These are phyloP conservation scores for Phengaris alcon DNA, from an alignment of 2,888 invertebrate species.

Conservation along the genomic window DNA sequence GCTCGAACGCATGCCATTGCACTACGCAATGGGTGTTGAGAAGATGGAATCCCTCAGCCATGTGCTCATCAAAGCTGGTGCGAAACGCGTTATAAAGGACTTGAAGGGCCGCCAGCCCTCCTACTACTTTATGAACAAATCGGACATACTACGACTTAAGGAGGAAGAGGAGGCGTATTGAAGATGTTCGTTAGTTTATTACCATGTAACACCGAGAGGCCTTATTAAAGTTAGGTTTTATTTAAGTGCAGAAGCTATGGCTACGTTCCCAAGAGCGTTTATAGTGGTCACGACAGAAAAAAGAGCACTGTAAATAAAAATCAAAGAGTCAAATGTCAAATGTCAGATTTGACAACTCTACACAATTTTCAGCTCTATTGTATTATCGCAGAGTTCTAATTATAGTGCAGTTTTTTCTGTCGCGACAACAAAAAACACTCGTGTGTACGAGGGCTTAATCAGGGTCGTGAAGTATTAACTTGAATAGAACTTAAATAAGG, in stretches of 20 bases:
- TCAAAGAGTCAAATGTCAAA: too few species aligned
- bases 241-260: not conserved
- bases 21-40: conserved; percentile 94
- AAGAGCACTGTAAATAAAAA: too few species aligned
- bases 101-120: conserved; percentile 93
- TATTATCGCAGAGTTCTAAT: too few species aligned
- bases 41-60: conserved; percentile 89
- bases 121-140: conserved; percentile 95
- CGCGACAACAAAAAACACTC: too few species aligned
- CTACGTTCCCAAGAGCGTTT: not conserved
- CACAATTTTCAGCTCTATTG: too few species aligned
- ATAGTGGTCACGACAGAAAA: too few species aligned
- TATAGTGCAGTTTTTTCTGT: too few species aligned
- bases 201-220: conserved; percentile 12
- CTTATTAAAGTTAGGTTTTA: conserved; percentile 27
- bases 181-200: not conserved
- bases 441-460: too few species aligned
- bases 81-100: conserved; percentile 90
- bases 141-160: conserved; percentile 90
- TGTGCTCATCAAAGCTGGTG: conserved; percentile 89
- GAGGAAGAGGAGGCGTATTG: conserved; percentile 88
- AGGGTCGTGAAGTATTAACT: too few species aligned
- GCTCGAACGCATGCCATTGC: conserved; percentile 92
- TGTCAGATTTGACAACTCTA: too few species aligned
- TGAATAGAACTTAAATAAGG: too few species aligned